Percentiles rank a stretch among this genome's conserved stretches.
These are phyloP conservation scores for Baryphthengus martii DNA, from an alignment of 2,113 vertebrate species.

Conservation along the genomic window DNA sequence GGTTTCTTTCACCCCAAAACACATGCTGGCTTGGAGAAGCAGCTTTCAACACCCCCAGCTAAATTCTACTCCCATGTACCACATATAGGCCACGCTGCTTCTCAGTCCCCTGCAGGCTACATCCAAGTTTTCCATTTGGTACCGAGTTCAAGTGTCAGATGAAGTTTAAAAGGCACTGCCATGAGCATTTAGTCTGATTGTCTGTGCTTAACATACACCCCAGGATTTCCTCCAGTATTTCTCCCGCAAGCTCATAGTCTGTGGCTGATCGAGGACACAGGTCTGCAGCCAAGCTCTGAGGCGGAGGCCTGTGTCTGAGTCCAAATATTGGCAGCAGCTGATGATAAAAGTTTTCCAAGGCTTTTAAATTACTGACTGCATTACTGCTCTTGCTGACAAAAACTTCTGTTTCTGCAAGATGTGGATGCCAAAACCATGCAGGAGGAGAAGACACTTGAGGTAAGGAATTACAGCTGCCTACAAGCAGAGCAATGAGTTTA, in stretches of 20 bases:
- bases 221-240: not conserved
- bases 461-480: not conserved
- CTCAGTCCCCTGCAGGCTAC: not conserved
- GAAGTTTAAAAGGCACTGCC: not conserved
- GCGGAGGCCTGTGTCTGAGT: not conserved
- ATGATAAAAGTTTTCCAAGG: not conserved
- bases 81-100: rapidly evolving
- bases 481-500: not conserved
- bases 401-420: not conserved
- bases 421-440: not conserved
- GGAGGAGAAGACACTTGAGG: not conserved
- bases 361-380: not conserved
- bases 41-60: not conserved
- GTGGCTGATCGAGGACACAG: rapidly evolving
- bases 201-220: not conserved
- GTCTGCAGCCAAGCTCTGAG: not conserved
- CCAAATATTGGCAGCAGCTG: not conserved
- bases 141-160: rapidly evolving
- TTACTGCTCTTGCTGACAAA: not conserved
- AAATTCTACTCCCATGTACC: not conserved
- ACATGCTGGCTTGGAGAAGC: not conserved
- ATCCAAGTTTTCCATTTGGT: not conserved
- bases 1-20: not conserved
- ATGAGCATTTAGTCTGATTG: not conserved
- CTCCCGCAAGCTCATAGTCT: not conserved